Percentiles rank a stretch among this genome's conserved stretches.
Conservation (phyloP, 2,888 invertebrate species). For the Metalampra italica region DNA sequence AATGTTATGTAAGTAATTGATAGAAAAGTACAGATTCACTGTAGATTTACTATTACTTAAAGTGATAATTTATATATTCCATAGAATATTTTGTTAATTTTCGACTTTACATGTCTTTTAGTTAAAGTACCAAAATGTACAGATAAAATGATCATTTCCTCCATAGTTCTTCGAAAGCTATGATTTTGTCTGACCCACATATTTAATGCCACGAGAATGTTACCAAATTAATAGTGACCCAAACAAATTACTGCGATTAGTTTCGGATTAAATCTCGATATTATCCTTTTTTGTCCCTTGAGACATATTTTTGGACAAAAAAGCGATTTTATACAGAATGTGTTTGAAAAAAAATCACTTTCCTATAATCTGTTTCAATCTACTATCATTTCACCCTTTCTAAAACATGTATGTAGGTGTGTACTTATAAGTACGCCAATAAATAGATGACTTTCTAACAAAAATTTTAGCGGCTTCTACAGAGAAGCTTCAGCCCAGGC, state of each 20-base stretch:
- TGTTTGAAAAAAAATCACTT: slow-evolving; percentile 46
- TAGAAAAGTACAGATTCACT: no score
- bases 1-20: no score
- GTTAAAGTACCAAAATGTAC: no score
- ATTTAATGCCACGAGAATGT: slow-evolving; percentile 16
- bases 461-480: no score
- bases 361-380: slow-evolving; percentile 35
- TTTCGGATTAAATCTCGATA: slow-evolving; percentile 59
- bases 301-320: slow-evolving; percentile 48
- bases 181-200: slow-evolving; percentile 2
- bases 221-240: slow-evolving; percentile 42
- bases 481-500: no score
- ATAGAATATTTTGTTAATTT: no score
- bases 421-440: no score
- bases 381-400: slow-evolving; percentile 28
- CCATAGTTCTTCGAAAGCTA: background rate
- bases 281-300: slow-evolving; percentile 40
- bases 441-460: no score
- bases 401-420: background rate
- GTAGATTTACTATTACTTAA: no score
- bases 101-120: no score
- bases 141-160: no score
- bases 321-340: slow-evolving; percentile 32
- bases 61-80: no score
- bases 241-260: slow-evolving; percentile 59